Base-by-base conservation (phyloP, 2,888 invertebrate genomes). In the Mylabris sibirica region DNA sequence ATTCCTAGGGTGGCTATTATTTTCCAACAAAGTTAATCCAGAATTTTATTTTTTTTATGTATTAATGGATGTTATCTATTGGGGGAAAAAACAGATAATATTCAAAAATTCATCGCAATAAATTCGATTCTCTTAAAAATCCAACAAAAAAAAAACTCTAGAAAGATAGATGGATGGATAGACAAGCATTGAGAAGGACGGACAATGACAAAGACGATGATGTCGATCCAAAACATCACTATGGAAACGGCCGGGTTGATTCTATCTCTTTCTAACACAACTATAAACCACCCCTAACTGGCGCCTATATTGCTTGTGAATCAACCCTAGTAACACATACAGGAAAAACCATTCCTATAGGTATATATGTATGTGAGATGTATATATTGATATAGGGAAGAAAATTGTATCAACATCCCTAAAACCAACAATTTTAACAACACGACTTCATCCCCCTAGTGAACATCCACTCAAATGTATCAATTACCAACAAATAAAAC, bases 211-310 rank as follows among this genome's bases (percentile, higher is more conserved):
- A 14, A 22, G 44, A 12, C 63, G 63, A 2, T 5, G 49, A 6
- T 14, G 57, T 57, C 57, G 57, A 57, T 24, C 26, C 57, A 14
- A 57, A 26, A 57, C 24, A 24, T 57, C 57, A 3, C 57, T 24
- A 57, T 57, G 57, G 24, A 24, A 57, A 57, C 57, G 24, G 57
- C 57, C 57, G 57, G 57, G 57, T 22, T 57, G 14, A 1, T 22
- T 57, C 57, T 57, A 3, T 57, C 57, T 57, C 26, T 57, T 26
- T 57, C n/a, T 3, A 14, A 22, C 26, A 14, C 57, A 26, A 57
- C 26, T 14, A 57, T 26, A 57, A 44, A 26, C 22, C 24, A 57
- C 26, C 57, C 24, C 24, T 12, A 57, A 57, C 57, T 57, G 57
- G 57, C 57, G 57, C 57, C 57, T 57, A 26, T 57, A 26, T 12